These are phyloP conservation scores for Pitta sordida DNA, from an alignment of 2,113 vertebrate genomes.

Conservation along the genomic window DNA sequence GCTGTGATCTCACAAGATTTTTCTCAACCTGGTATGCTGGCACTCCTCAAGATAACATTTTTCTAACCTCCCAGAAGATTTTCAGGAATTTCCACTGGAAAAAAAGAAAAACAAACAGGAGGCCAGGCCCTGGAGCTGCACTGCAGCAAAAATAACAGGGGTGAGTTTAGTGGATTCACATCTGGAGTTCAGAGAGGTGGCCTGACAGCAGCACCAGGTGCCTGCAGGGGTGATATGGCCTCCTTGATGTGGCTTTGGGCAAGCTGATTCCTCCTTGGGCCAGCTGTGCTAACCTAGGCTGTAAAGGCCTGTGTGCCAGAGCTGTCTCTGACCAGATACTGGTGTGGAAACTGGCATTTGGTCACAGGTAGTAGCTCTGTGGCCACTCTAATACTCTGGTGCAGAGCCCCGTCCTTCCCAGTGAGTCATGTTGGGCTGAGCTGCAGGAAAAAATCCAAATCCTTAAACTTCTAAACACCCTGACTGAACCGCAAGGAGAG, in stretches of 20 bases:
- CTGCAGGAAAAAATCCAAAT: background rate
- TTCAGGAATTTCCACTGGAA: background rate
- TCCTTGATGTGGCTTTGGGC: fast-evolving
- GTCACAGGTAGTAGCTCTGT: background rate
- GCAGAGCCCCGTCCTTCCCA: background rate
- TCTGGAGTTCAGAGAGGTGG: background rate
- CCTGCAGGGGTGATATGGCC: background rate
- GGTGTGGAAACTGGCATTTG: background rate
- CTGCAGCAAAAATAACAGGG: background rate
- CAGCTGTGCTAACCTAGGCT: fast-evolving
- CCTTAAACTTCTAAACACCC: background rate
- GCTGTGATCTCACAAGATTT: background rate
- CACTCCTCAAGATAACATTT: background rate
- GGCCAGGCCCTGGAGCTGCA: background rate
- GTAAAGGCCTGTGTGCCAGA: background rate
- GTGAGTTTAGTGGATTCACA: background rate
- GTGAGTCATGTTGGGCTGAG: background rate
- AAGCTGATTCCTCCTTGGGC: background rate
- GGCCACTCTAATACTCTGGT: background rate
- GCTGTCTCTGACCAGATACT: background rate
- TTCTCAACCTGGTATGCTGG: background rate
- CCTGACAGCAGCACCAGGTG: background rate
- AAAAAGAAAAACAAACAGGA: background rate
- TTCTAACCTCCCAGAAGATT: background rate
- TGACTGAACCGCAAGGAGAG: background rate